Percentiles rank a stretch among this genome's conserved stretches.
Evolutionary conservation across 2,888 invertebrate species (phyloP).

Genomic region (Palloptera scutellata): DNA sequence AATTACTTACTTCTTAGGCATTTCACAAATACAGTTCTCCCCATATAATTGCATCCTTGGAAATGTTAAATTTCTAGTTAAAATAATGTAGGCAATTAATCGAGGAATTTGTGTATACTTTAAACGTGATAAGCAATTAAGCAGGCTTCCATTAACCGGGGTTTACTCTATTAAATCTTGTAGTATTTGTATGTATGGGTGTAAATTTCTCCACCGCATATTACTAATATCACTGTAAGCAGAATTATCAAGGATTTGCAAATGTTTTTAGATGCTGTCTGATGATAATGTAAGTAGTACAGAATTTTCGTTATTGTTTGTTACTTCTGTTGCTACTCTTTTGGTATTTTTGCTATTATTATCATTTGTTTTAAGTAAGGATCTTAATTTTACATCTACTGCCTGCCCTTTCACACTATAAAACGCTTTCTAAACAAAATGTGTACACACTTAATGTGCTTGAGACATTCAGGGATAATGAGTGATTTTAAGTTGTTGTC

Average conservation of each 20-base stretch:
- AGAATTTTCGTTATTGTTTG: background rate
- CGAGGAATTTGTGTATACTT: too few relatives aligned
- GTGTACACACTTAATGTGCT: background rate
- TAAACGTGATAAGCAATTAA: too few relatives aligned
- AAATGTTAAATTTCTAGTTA: too few relatives aligned
- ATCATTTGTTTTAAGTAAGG: background rate
- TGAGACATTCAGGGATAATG: constrained; percentile 3
- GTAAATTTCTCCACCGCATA: too few relatives aligned
- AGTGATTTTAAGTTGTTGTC: constrained; percentile 14
- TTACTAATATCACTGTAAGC: constrained; percentile 53
- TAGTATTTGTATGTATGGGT: too few relatives aligned
- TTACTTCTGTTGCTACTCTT: background rate
- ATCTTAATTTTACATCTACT: background rate
- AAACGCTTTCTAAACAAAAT: background rate
- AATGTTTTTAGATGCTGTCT: constrained; percentile 19
- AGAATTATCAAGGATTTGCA: constrained; percentile 51
- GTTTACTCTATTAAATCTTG: too few relatives aligned
- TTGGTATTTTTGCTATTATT: background rate
- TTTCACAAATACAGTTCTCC: too few relatives aligned
- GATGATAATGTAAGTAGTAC: background rate
- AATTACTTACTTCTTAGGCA: too few relatives aligned
- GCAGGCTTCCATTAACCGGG: too few relatives aligned
- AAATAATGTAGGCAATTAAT: too few relatives aligned
- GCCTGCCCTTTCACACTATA: background rate
- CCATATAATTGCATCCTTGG: too few relatives aligned